phyloP scores from a whole-genome alignment of 2,888 invertebrate genomes.

The Oligia fasciuncula region DNA sequence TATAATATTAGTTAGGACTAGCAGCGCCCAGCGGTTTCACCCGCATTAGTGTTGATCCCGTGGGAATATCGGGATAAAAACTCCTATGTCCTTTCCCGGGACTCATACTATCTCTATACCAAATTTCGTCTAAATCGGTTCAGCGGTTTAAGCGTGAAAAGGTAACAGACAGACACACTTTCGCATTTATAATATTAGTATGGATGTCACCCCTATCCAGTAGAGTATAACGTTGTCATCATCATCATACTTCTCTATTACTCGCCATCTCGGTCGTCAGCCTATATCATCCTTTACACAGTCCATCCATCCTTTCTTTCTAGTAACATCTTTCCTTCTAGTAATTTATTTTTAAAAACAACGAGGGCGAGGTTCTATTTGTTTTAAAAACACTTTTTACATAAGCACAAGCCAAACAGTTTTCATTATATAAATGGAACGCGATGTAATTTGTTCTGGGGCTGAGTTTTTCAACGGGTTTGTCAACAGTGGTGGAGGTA shows the following conservation, averaged over 20 bases:
- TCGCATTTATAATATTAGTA: too few species aligned
- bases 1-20: too few species aligned
- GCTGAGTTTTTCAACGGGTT: constrained; percentile 60
- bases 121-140: too few species aligned
- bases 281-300: not conserved
- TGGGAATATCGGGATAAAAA: too few species aligned
- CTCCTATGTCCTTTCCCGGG: too few species aligned
- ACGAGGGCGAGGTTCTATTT: not conserved
- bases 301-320: not conserved
- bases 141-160: too few species aligned
- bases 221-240: not conserved
- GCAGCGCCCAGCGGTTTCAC: too few species aligned
- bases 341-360: not conserved
- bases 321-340: not conserved
- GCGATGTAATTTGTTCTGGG: constrained; percentile 63
- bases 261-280: not conserved
- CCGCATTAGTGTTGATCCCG: too few species aligned
- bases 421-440: constrained; percentile 52
- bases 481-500: constrained; percentile 62
- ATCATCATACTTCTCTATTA: not conserved
- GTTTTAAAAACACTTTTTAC: constrained; percentile 23
- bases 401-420: constrained; percentile 21
- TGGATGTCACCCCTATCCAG: not conserved
- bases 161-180: too few species aligned
- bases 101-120: too few species aligned